Base-by-base conservation (phyloP, 2,113 vertebrate genomes). In the Archilochus colubris region DNA sequence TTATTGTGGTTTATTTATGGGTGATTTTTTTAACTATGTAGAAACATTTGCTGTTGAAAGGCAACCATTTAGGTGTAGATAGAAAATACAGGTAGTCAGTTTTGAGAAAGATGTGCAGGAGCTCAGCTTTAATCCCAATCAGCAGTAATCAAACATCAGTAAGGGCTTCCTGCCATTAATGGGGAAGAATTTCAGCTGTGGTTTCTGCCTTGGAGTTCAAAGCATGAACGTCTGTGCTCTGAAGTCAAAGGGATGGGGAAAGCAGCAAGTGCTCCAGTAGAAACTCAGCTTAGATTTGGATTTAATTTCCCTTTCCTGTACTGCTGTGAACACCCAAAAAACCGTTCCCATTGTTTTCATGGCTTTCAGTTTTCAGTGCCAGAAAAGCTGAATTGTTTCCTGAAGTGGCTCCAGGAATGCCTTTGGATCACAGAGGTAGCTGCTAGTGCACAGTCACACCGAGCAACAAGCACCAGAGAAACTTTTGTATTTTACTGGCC, bases 291-390 rank as follows among this genome's bases (percentile, higher is more conserved):
- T 86, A 5, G 38, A 20, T 88, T 55, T 54, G 25, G 5, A 33
- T 90, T 88, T 90, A 12, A 23, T 48, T 93, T 90, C 80, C 88
- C 18, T 92, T 95, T 95, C 73, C 88, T 88, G 68, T 70, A 1
- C 44, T 33, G 36, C 70, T 69, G 55, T 77, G 83, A 83, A 66
- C 92, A 87, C 74, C 81, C 81, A 36, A 69, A 81, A n/a, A 12
- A 40, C 40, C 0, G 0, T 70, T 85, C 61, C 69, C 21, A 38
- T 69, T 91, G 91, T 66, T 94, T 74, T 46, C 23, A 3, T 2
- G 46, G 38, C 19, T 69, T 92, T 92, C 0, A 0, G 5, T 64
- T 91, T 86, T 72, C 57, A 23, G 0, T 61, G 38, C 61, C 64
- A 51, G 62, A 9, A 66, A 55, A 54, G 54, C 53, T 40, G 73